These are phyloP conservation scores for Cartodere bifasciata DNA, from an alignment of 2,888 invertebrate species.

Conservation along the genomic window DNA sequence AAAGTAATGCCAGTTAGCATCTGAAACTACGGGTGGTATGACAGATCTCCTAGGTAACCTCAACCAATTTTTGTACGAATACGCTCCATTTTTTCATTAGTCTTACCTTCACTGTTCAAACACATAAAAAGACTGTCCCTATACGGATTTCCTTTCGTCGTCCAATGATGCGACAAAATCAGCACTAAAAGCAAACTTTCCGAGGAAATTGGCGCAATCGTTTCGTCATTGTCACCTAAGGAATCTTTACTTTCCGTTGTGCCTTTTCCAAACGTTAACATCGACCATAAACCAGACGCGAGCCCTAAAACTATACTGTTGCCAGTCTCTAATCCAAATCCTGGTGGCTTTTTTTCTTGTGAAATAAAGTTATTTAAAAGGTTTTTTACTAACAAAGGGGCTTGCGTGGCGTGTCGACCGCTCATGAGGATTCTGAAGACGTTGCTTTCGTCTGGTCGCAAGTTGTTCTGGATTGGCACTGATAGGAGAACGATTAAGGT, in stretches of 20 bases:
- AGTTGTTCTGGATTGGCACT: slow-evolving; percentile 66
- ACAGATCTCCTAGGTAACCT: too few species aligned
- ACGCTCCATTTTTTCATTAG: too few species aligned
- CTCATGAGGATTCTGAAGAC: slow-evolving; percentile 59
- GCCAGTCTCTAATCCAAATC: slow-evolving; percentile 48
- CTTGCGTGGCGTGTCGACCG: slow-evolving; percentile 59
- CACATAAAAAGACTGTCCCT: slow-evolving; percentile 73
- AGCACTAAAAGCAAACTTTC: slow-evolving; percentile 81
- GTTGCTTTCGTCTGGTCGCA: slow-evolving; percentile 49
- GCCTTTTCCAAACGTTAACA: slow-evolving; percentile 52
- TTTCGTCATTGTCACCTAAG: slow-evolving; percentile 21
- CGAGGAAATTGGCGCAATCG: slow-evolving; percentile 67
- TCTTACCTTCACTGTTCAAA: slow-evolving; percentile 62
- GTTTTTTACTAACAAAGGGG: slow-evolving; percentile 65
- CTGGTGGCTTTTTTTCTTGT: slow-evolving; percentile 54
- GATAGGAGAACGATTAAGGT: slow-evolving; percentile 78
- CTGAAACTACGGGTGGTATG: too few species aligned
- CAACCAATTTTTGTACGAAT: too few species aligned
- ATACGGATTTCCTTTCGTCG: slow-evolving; percentile 69
- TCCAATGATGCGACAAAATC: slow-evolving; percentile 84
- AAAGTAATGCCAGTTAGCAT: too few species aligned
- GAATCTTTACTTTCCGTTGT: slow-evolving; percentile 27
- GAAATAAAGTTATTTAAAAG: slow-evolving; percentile 64
- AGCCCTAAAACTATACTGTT: slow-evolving; percentile 60
- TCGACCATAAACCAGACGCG: slow-evolving; percentile 65